Evolutionary conservation across 2,113 vertebrate species (phyloP).

Genomic region (Lichenostomus cassidix): DNA sequence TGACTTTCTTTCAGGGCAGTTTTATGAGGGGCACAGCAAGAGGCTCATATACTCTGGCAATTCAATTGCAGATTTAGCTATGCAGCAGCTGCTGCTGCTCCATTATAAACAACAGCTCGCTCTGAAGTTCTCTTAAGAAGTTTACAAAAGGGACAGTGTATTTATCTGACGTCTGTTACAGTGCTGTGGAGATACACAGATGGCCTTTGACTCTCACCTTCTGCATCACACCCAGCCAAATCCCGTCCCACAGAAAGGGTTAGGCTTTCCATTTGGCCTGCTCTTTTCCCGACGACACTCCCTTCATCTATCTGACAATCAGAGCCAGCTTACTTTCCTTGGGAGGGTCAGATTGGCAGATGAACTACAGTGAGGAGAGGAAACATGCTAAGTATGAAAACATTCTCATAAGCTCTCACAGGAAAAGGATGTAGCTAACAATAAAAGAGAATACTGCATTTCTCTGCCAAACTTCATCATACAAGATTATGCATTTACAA

Average conservation of each 20-base stretch:
- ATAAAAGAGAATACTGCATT: not conserved
- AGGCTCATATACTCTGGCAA: not conserved
- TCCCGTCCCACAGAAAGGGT: not conserved
- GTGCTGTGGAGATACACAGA: conserved; percentile 8
- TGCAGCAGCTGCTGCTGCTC: conserved; percentile 33
- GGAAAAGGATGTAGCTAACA: conserved; percentile 63
- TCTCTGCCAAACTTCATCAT: not conserved
- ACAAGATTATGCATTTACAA: not conserved
- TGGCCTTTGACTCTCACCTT: conserved; percentile 41
- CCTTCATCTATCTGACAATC: not conserved
- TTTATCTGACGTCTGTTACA: conserved; percentile 19
- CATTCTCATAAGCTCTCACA: conserved; percentile 36
- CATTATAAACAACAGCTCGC: not conserved
- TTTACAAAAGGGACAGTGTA: conserved; percentile 41
- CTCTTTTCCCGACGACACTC: not conserved
- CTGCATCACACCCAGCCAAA: not conserved
- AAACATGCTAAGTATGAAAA: conserved; percentile 53
- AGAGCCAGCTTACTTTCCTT: conserved; percentile 18
- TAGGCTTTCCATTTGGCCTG: not conserved
- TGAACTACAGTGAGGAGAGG: conserved; percentile 11
- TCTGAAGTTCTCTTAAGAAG: conserved; percentile 24
- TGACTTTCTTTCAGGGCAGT: conserved; percentile 28
- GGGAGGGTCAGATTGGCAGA: conserved; percentile 45
- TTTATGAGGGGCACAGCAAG: conserved; percentile 23
- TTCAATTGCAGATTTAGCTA: conserved; percentile 39